Evolutionary conservation across 2,113 vertebrate genomes (phyloP).

Genomic region (western clawed frog (Xenopus tropicalis)): UCB_Xtro_10.0 CM004443.2:76916501-76917000

Average conservation of each 20-base stretch:
- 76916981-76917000: too few relatives aligned
- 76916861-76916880: too few relatives aligned
- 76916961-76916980: too few relatives aligned
- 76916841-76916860: too few relatives aligned
- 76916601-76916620: constrained; percentile 48
- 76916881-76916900: too few relatives aligned
- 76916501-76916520: too few relatives aligned
- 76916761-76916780: constrained; percentile 51
- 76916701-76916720: constrained; percentile 50
- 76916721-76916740: constrained; percentile 72
- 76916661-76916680: constrained; percentile 69
- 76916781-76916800: constrained; percentile 39
- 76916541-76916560: too few relatives aligned
- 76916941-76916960: too few relatives aligned
- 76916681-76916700: constrained; percentile 58
- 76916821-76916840: not conserved
- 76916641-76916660: constrained; percentile 51
- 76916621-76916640: constrained; percentile 45
- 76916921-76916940: too few relatives aligned
- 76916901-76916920: too few relatives aligned
- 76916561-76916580: too few relatives aligned
- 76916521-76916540: too few relatives aligned
- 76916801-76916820: constrained; percentile 54
- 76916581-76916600: not conserved
- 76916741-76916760: constrained; percentile 57